Base-by-base conservation (phyloP, 2,888 invertebrate genomes). In the Frankliniella intonsa region DNA sequence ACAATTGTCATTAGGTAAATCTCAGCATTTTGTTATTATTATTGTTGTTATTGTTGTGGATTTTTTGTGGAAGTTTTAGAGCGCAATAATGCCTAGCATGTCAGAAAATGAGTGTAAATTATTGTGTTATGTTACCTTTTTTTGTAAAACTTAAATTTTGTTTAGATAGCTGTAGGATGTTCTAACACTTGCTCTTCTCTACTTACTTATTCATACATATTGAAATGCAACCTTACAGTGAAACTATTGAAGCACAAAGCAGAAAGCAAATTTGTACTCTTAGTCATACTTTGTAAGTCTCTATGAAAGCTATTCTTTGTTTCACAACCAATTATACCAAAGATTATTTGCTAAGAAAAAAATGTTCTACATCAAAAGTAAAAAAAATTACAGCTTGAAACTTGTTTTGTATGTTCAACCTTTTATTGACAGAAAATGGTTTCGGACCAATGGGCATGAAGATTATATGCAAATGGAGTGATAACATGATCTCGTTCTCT, bases 91-190 rank as follows among this genome's bases (percentile, higher is more conserved):
- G 22, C n/a, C n/a, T n/a, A 19, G 14, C 22, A 69, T 69, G 22
- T 69, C 69, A 69, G 11, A 22, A 69, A 69, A 69, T 69, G 11
- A 55, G 12, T 55, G 55, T 5, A 17, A 14, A 55, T 55, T 14
- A 5, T 55, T 55, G 55, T 17, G 55, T 69, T 69, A 69, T 69
- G 69, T 69, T 69, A 69, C 69, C 69, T 19, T 69, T 69, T 69
- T 69, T 9, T n/a, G 22, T n/a, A 69, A 38, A 38, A 38, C 2
- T 19, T 11, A n/a, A 69, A 69, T 11, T 22, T 69, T n/a, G 19
- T 69, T 19, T 69, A n/a, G 22, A 69, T 19, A 22, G 69, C 69
- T n/a, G 69, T 22, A 22, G 69, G 22, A 69, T 19, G n/a, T 8
- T 12, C 12, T 14, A 17, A 55, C 17, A 17, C 55, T 14, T 55